Conservation (phyloP, 2,797 vertebrate genomes). For the Rhinichthys osculus region DNA sequence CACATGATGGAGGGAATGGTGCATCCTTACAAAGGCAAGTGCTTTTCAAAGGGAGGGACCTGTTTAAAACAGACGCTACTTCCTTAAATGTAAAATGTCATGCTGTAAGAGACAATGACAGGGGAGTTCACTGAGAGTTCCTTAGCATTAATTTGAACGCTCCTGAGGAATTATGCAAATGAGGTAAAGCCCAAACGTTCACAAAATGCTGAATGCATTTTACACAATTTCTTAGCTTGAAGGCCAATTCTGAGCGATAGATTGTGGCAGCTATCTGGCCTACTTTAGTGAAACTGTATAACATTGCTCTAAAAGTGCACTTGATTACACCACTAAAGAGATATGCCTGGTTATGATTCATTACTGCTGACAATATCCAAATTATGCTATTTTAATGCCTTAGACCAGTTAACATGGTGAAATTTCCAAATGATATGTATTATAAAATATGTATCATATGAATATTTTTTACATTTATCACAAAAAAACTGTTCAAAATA, state of each 20-base stretch:
- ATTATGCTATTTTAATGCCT: neutral
- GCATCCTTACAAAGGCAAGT: constrained; percentile 90
- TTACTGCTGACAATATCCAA: neutral
- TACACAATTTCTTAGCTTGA: neutral
- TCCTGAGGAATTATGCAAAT: neutral
- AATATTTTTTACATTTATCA: too few species aligned
- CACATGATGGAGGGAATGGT: constrained; percentile 88
- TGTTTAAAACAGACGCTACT: neutral
- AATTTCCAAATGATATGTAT: too few species aligned
- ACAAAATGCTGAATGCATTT: neutral
- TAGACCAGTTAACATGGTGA: too few species aligned
- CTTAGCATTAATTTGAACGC: neutral
- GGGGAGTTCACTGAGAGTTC: neutral
- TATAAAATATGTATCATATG: too few species aligned
- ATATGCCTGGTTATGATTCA: neutral
- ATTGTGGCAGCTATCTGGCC: neutral
- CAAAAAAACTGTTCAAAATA: too few species aligned
- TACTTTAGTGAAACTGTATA: neutral
- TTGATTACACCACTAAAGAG: neutral
- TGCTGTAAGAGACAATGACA: neutral
- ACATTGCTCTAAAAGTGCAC: neutral
- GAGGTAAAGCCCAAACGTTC: neutral
- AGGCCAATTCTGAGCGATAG: neutral
- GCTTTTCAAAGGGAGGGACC: neutral
- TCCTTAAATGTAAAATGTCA: constrained; percentile 5